Percentiles rank a stretch among this genome's conserved stretches.
Conservation (phyloP, 2,797 vertebrate genomes). For the Onychomys arenicola region DNA sequence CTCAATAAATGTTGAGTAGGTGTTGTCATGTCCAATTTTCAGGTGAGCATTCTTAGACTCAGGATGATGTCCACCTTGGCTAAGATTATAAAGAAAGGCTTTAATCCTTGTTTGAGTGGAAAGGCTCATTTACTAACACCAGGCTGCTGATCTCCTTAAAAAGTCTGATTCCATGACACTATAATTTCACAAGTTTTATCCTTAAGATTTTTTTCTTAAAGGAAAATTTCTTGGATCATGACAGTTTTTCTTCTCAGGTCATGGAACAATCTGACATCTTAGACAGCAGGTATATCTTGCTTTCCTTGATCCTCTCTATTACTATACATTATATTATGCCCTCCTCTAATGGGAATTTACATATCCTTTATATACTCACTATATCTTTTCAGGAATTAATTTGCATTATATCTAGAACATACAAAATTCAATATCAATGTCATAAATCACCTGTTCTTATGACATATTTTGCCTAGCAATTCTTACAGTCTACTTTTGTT, state of each 20-base stretch:
- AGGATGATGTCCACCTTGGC: not conserved
- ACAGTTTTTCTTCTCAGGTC: not conserved
- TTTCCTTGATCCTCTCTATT: not conserved
- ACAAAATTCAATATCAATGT: slow-evolving; percentile 25
- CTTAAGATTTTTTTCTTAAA: not conserved
- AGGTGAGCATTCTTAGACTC: not conserved
- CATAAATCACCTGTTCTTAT: not conserved
- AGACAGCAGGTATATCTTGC: not conserved
- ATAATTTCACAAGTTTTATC: not conserved
- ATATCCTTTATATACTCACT: not conserved
- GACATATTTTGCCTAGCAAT: not conserved
- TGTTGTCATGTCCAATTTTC: not conserved
- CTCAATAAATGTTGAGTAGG: not conserved
- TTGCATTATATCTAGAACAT: slow-evolving; percentile 9
- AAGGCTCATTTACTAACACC: not conserved
- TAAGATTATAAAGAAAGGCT: not conserved
- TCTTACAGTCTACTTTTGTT: not conserved
- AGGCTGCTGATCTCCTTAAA: not conserved
- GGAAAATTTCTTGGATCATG: not conserved
- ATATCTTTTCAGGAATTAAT: slow-evolving; percentile 19
- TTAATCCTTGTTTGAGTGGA: not conserved
- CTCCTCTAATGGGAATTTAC: not conserved
- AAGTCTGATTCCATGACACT: not conserved
- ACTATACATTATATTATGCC: not conserved
- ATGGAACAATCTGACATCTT: not conserved